Percentiles rank a stretch among this genome's conserved stretches.
phyloP scores from a whole-genome alignment of 2,888 invertebrate genomes.

The Augochlorella aurata region DNA sequence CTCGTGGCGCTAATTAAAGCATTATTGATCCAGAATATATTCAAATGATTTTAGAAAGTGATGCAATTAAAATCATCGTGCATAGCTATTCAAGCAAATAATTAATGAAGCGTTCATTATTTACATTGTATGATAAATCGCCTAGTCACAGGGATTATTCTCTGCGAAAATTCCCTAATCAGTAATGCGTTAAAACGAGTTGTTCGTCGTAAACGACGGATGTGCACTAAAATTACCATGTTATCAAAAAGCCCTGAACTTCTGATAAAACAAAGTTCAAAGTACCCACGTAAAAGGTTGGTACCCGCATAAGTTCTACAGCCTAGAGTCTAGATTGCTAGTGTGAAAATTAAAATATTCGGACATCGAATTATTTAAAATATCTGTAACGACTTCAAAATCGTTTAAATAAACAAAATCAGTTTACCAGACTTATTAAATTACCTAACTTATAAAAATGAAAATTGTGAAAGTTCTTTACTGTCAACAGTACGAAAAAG shows the following conservation, averaged over 20 bases:
- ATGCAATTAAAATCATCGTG: not conserved
- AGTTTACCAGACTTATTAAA: not conserved
- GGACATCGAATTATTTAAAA: not conserved
- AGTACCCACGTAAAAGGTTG: slow-evolving; percentile 5
- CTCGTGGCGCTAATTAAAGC: not conserved
- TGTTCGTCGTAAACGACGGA: not conserved
- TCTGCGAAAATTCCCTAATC: not conserved
- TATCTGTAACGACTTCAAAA: not conserved
- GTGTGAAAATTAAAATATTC: not conserved
- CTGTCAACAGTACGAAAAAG: not conserved
- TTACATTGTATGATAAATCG: not conserved
- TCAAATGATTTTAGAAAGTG: slow-evolving; percentile 5
- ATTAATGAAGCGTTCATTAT: not conserved
- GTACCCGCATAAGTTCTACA: not conserved
- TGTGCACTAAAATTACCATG: not conserved
- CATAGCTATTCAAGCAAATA: not conserved
- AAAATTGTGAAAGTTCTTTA: not conserved
- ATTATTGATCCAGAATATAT: not conserved
- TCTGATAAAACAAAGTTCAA: not conserved
- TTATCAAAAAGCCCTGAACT: not conserved
- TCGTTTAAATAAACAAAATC: not conserved
- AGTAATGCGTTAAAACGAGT: not conserved
- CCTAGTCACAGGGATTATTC: not conserved
- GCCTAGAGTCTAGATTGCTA: not conserved
- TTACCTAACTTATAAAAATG: not conserved